A percentile compares a stretch with the other conserved stretches of the same genome.
Conservation (phyloP, 2,113 vertebrate species). For the Oceanites oceanicus region DNA sequence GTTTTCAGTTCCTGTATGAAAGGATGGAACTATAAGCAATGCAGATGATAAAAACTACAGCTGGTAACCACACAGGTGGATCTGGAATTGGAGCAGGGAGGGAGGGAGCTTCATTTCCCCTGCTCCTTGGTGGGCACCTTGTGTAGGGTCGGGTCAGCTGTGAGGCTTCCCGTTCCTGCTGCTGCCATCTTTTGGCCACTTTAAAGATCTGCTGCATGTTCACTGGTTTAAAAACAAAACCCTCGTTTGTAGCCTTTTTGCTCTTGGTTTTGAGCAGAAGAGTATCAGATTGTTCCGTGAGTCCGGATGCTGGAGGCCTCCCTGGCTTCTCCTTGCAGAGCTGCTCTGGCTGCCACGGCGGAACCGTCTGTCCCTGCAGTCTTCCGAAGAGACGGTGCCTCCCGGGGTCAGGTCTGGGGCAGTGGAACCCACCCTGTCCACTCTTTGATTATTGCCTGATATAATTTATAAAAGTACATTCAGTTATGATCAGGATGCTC, state of each 20-base stretch:
- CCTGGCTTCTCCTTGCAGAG: not conserved
- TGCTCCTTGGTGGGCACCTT: not conserved
- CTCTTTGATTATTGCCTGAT: not conserved
- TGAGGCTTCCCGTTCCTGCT: not conserved
- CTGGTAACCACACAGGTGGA: not conserved
- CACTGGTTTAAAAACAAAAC: accelerated
- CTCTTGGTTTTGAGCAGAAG: not conserved
- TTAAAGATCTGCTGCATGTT: not conserved
- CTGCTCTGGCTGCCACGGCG: not conserved
- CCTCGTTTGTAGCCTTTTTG: not conserved
- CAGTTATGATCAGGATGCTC: not conserved
- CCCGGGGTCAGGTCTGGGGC: not conserved
- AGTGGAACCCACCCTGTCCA: not conserved
- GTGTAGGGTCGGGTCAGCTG: not conserved
- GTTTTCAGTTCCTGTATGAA: not conserved
- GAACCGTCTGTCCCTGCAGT: not conserved
- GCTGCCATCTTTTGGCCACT: slow-evolving; percentile 10
- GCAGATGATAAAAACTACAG: not conserved
- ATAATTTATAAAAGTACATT: not conserved
- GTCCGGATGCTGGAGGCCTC: not conserved
- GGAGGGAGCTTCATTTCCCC: not conserved
- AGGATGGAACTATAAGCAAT: not conserved
- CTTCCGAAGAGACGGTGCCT: not conserved
- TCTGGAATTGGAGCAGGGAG: not conserved
- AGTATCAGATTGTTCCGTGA: not conserved